Evolutionary conservation across 2,113 vertebrate species (phyloP).

Genomic region (Cyanoderma ruficeps): DNA sequence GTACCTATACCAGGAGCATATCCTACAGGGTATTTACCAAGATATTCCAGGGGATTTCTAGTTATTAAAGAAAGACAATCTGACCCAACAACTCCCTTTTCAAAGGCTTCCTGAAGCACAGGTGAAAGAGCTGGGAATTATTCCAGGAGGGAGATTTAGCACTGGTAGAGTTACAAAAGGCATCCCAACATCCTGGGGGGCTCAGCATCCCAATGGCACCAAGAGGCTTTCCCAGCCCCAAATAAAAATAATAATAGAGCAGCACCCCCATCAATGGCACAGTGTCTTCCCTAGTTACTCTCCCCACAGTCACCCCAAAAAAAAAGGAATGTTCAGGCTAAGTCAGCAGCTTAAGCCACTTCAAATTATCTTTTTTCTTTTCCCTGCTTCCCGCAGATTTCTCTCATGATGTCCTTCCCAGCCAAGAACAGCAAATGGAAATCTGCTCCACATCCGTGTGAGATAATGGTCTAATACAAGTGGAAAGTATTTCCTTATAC

Average conservation of each 20-base stretch:
- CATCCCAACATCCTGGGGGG: rapidly evolving
- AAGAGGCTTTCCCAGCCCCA: neutral
- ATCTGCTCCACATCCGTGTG: neutral
- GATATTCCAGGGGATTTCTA: neutral
- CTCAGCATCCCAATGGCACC: neutral
- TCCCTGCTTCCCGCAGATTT: neutral
- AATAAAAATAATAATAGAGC: neutral
- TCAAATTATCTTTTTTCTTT: neutral
- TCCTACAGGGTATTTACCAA: neutral
- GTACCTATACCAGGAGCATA: neutral
- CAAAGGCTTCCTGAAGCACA: neutral
- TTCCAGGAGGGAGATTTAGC: neutral
- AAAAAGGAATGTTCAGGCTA: neutral
- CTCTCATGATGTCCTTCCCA: neutral
- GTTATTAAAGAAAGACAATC: neutral
- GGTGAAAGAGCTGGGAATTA: neutral
- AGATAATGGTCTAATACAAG: neutral
- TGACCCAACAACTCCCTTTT: neutral
- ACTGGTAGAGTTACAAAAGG: neutral
- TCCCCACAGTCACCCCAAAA: neutral
- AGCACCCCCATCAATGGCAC: neutral
- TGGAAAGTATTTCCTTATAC: neutral
- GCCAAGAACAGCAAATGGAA: neutral
- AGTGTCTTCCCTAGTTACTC: neutral
- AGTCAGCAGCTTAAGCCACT: neutral